phyloP scores from a whole-genome alignment of 2,113 vertebrate genomes.

The Entomyzon cyanotis region DNA sequence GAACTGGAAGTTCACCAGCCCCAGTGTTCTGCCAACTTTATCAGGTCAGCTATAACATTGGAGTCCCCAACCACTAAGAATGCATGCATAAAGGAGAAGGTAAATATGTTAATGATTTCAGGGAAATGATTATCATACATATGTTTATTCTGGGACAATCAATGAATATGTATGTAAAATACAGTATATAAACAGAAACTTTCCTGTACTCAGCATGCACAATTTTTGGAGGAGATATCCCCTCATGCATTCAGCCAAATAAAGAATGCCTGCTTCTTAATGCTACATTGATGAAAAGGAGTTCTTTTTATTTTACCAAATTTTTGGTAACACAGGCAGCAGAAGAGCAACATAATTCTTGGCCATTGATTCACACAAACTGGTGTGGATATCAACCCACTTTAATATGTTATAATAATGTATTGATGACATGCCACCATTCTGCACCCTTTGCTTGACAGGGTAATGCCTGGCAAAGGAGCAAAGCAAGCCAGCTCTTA shows the following conservation, averaged over 20 bases:
- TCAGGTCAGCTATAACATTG: background rate
- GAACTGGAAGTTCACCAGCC: background rate
- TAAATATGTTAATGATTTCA: too few species aligned
- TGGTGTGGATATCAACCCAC: background rate
- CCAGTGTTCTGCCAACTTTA: background rate
- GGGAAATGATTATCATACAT: too few species aligned
- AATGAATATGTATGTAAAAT: too few species aligned
- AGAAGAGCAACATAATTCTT: background rate
- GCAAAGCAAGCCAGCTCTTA: background rate
- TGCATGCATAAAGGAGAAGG: background rate
- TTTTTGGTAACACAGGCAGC: background rate
- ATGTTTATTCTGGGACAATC: too few species aligned
- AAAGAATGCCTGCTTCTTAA: too few species aligned
- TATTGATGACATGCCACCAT: background rate
- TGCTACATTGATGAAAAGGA: too few species aligned
- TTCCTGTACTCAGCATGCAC: too few species aligned
- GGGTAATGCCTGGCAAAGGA: background rate
- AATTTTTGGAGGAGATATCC: too few species aligned
- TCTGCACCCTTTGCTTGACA: background rate
- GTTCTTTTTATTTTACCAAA: background rate
- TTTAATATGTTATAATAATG: background rate
- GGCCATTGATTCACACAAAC: background rate
- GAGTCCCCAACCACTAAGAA: background rate
- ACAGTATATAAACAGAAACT: too few species aligned
- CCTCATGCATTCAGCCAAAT: too few species aligned